A percentile compares a stretch with the other conserved stretches of the same genome.
Conservation (phyloP, 35 echinoderm and acorn worm species). For the Lytechinus variegatus region DNA sequence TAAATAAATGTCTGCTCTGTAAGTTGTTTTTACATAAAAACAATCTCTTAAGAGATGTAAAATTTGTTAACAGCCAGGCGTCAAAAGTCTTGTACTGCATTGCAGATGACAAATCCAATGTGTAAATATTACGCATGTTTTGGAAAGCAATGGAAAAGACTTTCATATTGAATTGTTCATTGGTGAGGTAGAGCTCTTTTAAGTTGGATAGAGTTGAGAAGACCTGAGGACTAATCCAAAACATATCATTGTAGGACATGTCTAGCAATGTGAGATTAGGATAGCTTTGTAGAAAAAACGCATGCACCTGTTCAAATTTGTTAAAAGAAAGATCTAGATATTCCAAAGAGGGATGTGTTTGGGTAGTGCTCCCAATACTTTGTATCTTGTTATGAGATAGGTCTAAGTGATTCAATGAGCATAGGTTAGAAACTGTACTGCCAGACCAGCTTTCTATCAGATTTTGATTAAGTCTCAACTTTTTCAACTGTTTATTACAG, state of each 20-base stretch:
- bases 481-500: neutral
- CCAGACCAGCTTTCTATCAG: neutral
- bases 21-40: neutral
- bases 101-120: neutral
- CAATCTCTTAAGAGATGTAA: neutral
- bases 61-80: neutral
- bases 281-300: neutral
- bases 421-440: neutral
- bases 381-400: neutral
- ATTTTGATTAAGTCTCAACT: neutral
- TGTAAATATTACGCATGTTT: neutral
- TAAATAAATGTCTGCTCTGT: neutral
- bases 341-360: neutral
- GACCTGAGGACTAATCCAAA: neutral
- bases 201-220: neutral
- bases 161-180: neutral
- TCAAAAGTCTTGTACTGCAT: neutral
- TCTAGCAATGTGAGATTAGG: neutral
- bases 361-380: neutral
- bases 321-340: conserved; percentile 16
- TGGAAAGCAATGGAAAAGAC: neutral
- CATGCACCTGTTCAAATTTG: neutral
- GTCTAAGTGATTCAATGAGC: neutral
- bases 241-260: neutral
- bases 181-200: neutral